Conservation (phyloP, 2,888 invertebrate genomes). For the Euphydryas editha region DNA sequence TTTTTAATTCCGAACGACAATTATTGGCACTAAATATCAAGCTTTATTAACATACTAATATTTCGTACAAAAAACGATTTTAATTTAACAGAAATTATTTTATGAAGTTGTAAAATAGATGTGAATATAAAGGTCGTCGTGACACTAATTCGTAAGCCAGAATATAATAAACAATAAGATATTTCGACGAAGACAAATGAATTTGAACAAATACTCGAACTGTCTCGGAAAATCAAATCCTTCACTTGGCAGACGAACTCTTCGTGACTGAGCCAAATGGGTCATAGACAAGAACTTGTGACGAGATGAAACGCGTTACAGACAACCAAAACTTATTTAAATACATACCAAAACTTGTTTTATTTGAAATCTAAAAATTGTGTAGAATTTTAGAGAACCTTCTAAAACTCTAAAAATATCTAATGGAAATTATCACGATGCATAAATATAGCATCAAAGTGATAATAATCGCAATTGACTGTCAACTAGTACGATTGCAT, state of each 20-base stretch:
- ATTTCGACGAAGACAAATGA: constrained; percentile 36
- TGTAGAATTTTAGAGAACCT: not conserved
- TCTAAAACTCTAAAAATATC: not conserved
- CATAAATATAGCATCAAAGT: not conserved
- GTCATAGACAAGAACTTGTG: constrained; percentile 34
- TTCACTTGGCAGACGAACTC: constrained; percentile 32
- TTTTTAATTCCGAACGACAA: not conserved
- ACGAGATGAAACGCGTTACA: constrained; percentile 25
- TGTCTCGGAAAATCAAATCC: constrained; percentile 35
- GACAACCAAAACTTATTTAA: not conserved
- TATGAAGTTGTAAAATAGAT: constrained; percentile 2
- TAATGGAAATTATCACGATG: not conserved
- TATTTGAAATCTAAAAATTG: not conserved
- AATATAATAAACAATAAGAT: constrained; percentile 31
- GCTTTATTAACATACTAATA: not conserved
- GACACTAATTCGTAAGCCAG: constrained; percentile 28
- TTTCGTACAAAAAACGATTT: not conserved
- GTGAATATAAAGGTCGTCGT: constrained; percentile 5
- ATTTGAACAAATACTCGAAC: constrained; percentile 36
- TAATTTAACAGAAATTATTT: not conserved
- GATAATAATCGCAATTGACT: constrained; percentile 15
- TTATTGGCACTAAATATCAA: not conserved
- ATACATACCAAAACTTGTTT: not conserved
- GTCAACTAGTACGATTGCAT: not conserved
- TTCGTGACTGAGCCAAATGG: constrained; percentile 36